Evolutionary conservation across 2,113 vertebrate species (phyloP).

Genomic region (Malurus alboscapulatus): DNA sequence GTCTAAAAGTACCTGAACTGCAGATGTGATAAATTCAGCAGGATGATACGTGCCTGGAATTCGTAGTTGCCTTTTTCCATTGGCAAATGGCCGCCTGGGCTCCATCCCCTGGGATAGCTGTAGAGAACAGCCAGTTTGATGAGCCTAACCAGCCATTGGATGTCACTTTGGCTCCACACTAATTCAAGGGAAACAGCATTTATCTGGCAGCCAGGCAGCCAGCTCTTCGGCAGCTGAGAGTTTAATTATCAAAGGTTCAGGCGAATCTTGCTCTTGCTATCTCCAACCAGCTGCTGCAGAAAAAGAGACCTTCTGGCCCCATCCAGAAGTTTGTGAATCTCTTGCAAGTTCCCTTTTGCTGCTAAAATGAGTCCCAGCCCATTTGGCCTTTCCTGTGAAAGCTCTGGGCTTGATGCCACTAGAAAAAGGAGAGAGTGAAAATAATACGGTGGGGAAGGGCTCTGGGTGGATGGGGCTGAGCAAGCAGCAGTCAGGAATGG

Average conservation of each 20-base stretch:
- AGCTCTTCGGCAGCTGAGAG: conserved; percentile 60
- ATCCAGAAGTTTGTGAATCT: conserved; percentile 54
- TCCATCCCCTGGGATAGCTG: conserved; percentile 45
- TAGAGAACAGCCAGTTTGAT: conserved; percentile 65
- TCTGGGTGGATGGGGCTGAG: not conserved
- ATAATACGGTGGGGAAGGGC: not conserved
- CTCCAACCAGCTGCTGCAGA: conserved; percentile 56
- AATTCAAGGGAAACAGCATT: conserved; percentile 68
- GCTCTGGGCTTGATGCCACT: conserved; percentile 22
- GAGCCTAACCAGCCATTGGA: conserved; percentile 69
- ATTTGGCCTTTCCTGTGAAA: conserved; percentile 33
- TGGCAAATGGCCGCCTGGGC: conserved; percentile 56
- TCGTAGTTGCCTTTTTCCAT: conserved; percentile 39
- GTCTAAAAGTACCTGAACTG: conserved; percentile 66
- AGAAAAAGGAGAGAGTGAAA: conserved; percentile 10
- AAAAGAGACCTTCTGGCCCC: conserved; percentile 64
- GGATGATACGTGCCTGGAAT: conserved; percentile 42
- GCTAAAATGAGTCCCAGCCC: conserved; percentile 34
- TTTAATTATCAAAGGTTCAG: conserved; percentile 67
- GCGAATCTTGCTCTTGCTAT: conserved; percentile 58
- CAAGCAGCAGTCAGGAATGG: not conserved
- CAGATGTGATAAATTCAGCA: conserved; percentile 66
- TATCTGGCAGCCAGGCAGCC: conserved; percentile 58
- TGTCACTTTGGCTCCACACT: conserved; percentile 69
- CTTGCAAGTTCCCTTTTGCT: conserved; percentile 41